Base-by-base conservation (phyloP, 2,797 vertebrate genomes). In the Labeo calbasu region DNA sequence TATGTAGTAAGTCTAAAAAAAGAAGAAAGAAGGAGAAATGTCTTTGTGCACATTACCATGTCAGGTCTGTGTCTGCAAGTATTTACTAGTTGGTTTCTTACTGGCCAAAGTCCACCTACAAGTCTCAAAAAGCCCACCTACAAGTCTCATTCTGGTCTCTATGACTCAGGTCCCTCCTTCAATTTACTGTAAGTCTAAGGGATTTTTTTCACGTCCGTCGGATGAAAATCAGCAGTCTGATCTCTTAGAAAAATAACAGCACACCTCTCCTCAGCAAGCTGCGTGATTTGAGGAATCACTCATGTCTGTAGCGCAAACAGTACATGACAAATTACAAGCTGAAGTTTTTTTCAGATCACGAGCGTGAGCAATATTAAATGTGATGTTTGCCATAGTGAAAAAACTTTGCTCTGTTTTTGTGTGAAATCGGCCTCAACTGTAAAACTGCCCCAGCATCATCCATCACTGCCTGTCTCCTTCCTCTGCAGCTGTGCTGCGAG, bases 261-360 rank as follows among this genome's bases (percentile, higher is more conserved):
- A 50, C 46, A 79, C 59, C 43, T 79, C 43, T 66, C 10, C 77
- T 51, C 59, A 21, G 77, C 46, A 50, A 50, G 77, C 61, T 43
- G 5, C 25, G 4, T 51, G 77, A 48, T 79, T 51, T 28, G 77
- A 66, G 46, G 19, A 65, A 79, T 66, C 61, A 32, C 36, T 79
- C 77, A 79, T 36, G 59, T 78, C 77, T 78, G 59, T 78, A 65
- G 43, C 77, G 65, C 77, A 79, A 79, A 79, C 77, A 79, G 23
- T 79, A 10, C 43, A 51, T 66, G 61, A 79, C 23, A 65, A 66
- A 79, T 79, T 65, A 28, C 77, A 46, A 40, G 40, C 55, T 61
- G 21, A 61, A 25, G 9, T 77, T 70, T 51, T 73, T 48, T 63
- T 75, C 9, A 82, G 43, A 82, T 51, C 70, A 10, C 11, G 3